Conservation (phyloP, 2,113 vertebrate genomes). For the Hypocryptadius cinnamomeus region DNA sequence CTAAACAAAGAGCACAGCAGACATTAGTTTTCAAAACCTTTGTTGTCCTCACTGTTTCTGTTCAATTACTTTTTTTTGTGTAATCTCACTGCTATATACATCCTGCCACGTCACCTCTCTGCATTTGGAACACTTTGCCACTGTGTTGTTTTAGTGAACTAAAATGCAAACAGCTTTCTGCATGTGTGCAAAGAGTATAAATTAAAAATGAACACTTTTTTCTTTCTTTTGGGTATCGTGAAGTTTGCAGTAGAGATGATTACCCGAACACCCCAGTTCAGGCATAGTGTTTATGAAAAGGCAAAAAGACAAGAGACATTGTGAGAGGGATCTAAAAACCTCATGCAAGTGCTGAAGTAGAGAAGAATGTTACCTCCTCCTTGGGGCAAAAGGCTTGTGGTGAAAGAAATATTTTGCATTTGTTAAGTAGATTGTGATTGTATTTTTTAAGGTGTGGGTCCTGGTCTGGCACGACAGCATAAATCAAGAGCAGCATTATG, state of each 20-base stretch:
- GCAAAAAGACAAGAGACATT: background rate
- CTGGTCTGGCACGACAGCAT: background rate
- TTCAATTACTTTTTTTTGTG: background rate
- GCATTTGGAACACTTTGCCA: background rate
- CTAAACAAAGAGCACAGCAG: background rate
- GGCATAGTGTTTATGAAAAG: background rate
- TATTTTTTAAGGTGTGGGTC: background rate
- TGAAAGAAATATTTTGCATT: background rate
- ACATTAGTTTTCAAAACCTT: background rate
- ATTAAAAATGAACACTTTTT: background rate
- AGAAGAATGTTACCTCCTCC: background rate
- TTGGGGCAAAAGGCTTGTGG: background rate
- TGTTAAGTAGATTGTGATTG: background rate
- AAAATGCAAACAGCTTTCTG: background rate
- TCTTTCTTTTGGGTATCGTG: background rate
- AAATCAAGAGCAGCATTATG: background rate
- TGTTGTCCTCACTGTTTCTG: background rate
- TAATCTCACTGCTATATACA: background rate
- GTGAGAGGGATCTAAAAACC: background rate
- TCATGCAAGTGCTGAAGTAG: background rate
- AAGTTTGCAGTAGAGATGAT: background rate
- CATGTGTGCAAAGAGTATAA: background rate
- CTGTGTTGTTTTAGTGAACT: background rate
- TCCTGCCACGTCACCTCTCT: background rate
- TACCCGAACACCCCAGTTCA: background rate